A percentile compares a stretch with the other conserved stretches of the same genome.
Evolutionary conservation across 2,113 vertebrate species (phyloP).

Genomic region (Ivindomyrus marchei): DNA sequence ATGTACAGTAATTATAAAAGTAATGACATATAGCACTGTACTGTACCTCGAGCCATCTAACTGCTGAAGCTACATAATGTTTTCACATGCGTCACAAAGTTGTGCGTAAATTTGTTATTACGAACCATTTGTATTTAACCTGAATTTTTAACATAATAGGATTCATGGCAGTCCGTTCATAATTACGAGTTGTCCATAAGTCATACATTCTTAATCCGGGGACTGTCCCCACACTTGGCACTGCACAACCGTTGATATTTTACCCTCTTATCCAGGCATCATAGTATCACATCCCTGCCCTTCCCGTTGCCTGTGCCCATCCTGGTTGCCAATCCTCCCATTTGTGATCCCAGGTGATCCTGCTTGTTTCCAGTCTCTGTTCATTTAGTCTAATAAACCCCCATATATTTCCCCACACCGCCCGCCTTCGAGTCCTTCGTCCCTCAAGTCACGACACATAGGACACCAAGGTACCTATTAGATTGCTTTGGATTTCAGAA

Average conservation of each 20-base stretch:
- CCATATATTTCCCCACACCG: too few species aligned
- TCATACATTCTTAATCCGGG: too few species aligned
- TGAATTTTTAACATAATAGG: not conserved
- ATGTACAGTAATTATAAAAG: not conserved
- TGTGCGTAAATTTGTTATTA: not conserved
- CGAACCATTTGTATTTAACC: not conserved
- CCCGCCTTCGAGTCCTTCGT: too few species aligned
- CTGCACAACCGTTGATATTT: not conserved
- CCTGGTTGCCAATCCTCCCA: too few species aligned
- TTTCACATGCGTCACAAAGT: not conserved
- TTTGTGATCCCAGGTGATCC: too few species aligned
- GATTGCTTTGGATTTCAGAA: not conserved
- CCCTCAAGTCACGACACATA: not conserved
- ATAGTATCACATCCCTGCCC: too few species aligned
- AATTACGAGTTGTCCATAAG: too few species aligned
- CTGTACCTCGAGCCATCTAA: not conserved
- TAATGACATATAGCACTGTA: not conserved
- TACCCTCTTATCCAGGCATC: not conserved
- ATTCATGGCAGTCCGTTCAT: not conserved
- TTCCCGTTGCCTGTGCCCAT: too few species aligned
- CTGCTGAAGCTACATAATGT: not conserved
- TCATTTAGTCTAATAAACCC: too few species aligned
- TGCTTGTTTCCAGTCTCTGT: too few species aligned
- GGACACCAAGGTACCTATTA: not conserved
- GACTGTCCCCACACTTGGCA: too few species aligned